Conservation (phyloP, 2,797 vertebrate species). For the Pygocentrus nattereri region DNA sequence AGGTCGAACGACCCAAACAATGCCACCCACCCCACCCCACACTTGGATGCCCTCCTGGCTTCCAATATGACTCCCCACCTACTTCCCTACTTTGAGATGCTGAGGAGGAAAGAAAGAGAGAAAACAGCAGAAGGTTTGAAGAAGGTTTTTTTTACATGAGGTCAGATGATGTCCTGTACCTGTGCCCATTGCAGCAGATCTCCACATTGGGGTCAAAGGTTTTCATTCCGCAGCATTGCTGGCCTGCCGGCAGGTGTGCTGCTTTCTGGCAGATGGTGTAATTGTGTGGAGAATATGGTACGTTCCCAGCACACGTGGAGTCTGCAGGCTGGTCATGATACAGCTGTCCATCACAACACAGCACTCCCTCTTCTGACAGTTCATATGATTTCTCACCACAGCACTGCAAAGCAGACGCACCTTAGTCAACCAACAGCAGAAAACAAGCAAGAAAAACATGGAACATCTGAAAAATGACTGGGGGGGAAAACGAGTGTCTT, state of each 20-base stretch:
- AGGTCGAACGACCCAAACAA: no score
- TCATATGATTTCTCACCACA: background rate
- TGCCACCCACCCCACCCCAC: no score
- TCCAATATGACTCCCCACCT: no score
- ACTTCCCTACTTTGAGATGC: background rate
- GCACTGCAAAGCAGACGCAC: constrained; percentile 28
- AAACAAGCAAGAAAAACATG: background rate
- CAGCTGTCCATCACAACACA: constrained; percentile 38
- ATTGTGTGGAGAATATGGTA: background rate
- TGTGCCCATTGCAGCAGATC: constrained; percentile 68
- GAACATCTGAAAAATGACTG: background rate
- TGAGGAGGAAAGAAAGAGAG: background rate
- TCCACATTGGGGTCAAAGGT: constrained; percentile 30
- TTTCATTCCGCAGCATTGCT: constrained; percentile 56
- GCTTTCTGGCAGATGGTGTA: background rate
- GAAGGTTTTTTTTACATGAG: background rate
- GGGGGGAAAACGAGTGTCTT: background rate
- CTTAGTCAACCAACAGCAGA: background rate
- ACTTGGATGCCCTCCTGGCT: background rate
- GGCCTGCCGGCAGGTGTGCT: background rate
- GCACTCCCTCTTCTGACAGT: background rate
- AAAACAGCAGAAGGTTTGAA: no score
- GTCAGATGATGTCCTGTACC: constrained; percentile 44
- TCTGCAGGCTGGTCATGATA: background rate
- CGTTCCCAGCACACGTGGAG: constrained; percentile 5